Percentiles rank a stretch among this genome's conserved stretches.
phyloP scores from a whole-genome alignment of 2,888 invertebrate species.

The Timandra comae region DNA sequence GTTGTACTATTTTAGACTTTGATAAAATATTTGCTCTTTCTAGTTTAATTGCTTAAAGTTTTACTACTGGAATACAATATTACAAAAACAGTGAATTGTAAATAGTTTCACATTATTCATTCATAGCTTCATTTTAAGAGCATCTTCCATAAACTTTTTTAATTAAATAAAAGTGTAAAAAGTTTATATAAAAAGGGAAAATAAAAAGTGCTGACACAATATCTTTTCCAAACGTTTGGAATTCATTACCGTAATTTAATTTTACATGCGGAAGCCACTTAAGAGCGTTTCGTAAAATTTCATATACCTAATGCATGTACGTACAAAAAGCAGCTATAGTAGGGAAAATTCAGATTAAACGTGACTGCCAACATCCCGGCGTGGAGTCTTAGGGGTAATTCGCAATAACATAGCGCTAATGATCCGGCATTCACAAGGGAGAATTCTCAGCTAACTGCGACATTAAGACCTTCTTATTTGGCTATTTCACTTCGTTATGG shows the following conservation, averaged over 20 bases:
- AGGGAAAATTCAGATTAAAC: conserved; percentile 63
- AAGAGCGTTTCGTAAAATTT: conserved; percentile 23
- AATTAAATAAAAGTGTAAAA: too few species aligned
- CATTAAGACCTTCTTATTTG: conserved; percentile 72
- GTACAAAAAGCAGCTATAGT: conserved; percentile 37
- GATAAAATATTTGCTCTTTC: too few species aligned
- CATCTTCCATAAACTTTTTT: too few species aligned
- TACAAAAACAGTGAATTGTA: too few species aligned
- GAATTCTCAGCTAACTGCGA: conserved; percentile 67
- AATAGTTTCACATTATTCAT: too few species aligned
- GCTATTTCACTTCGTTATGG: conserved; percentile 69
- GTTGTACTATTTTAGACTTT: too few species aligned
- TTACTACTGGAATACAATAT: too few species aligned
- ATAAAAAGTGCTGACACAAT: too few species aligned
- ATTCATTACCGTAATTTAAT: conserved; percentile 42
- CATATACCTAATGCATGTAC: conserved; percentile 4
- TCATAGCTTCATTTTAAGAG: too few species aligned
- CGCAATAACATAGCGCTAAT: conserved; percentile 72
- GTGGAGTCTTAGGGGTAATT: conserved; percentile 54
- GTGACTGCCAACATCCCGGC: conserved; percentile 40
- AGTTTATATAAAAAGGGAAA: too few species aligned
- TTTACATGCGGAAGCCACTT: conserved; percentile 36
- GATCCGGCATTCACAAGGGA: conserved; percentile 68
- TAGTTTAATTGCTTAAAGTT: too few species aligned
- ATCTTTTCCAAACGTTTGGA: conserved; percentile 18